These are phyloP conservation scores for Gambusia yucatana DNA, from an alignment of 2,797 vertebrate genomes.

Conservation along the genomic window DNA sequence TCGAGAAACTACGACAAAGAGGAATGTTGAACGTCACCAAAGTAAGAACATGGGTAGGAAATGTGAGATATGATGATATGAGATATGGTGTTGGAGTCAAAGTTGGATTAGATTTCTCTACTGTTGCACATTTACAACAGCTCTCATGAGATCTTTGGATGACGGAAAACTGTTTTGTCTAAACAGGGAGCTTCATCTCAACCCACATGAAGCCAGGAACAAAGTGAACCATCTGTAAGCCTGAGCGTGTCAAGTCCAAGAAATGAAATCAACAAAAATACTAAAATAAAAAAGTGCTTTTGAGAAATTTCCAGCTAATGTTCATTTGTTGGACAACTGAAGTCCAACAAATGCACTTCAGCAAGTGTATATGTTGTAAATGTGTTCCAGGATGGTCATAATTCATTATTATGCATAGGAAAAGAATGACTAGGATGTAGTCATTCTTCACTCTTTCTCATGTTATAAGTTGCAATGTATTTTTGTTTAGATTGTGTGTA, in stretches of 20 bases:
- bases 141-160: neutral
- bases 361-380: neutral
- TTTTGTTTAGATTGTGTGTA: neutral
- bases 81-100: too few relatives aligned
- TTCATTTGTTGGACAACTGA: too few relatives aligned
- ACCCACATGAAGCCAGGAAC: slow-evolving; percentile 52
- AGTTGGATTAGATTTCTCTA: neutral
- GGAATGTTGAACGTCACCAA: slow-evolving; percentile 62
- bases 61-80: neutral
- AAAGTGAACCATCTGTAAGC: neutral
- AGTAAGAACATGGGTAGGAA: slow-evolving; percentile 61
- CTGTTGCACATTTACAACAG: neutral
- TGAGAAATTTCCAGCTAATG: too few relatives aligned
- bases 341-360: too few relatives aligned
- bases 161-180: neutral
- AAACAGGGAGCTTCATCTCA: slow-evolving; percentile 73
- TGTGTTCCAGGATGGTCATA: neutral
- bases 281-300: neutral
- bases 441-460: neutral
- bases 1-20: slow-evolving; percentile 81
- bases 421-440: neutral
- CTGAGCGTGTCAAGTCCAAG: neutral
- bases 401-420: neutral
- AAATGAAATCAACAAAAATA: neutral
- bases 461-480: neutral